phyloP scores from a whole-genome alignment of 2,113 vertebrate species.

The Alligator mississippiensis region DNA sequence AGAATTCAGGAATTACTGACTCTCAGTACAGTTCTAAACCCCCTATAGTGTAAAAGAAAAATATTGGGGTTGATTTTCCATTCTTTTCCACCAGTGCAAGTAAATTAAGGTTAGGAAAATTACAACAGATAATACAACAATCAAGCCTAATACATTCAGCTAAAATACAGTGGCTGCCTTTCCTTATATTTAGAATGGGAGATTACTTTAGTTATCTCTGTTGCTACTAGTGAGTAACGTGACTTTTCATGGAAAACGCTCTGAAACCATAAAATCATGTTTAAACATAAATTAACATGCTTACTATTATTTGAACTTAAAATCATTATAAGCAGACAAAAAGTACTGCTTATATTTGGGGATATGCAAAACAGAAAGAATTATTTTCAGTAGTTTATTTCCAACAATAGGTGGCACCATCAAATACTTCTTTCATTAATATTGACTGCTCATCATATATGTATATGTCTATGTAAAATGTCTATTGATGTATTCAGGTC shows the following conservation, averaged over 20 bases:
- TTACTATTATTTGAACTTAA: not conserved
- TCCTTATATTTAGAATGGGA: rapidly evolving
- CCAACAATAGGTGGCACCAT: constrained; percentile 66
- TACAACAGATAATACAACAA: not conserved
- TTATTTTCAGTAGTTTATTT: constrained; percentile 29
- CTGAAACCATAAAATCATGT: not conserved
- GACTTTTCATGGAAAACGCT: not conserved
- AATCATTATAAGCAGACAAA: not conserved
- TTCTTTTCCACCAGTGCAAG: not conserved
- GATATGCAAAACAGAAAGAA: not conserved
- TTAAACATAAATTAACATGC: not conserved
- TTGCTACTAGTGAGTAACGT: rapidly evolving
- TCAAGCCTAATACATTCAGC: not conserved
- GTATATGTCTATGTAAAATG: constrained; percentile 16
- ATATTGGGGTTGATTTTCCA: not conserved
- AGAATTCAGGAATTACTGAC: not conserved
- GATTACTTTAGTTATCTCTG: not conserved
- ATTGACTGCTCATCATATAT: not conserved
- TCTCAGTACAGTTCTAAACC: not conserved
- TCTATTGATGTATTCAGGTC: not conserved
- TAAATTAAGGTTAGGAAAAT: not conserved
- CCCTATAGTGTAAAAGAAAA: not conserved
- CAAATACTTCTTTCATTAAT: constrained; percentile 32
- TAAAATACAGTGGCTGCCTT: not conserved
- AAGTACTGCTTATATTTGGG: not conserved